A percentile compares a stretch with the other conserved stretches of the same genome.
Evolutionary conservation across 2,113 vertebrate species (phyloP).

Genomic region (Galeopterus variegatus): DNA sequence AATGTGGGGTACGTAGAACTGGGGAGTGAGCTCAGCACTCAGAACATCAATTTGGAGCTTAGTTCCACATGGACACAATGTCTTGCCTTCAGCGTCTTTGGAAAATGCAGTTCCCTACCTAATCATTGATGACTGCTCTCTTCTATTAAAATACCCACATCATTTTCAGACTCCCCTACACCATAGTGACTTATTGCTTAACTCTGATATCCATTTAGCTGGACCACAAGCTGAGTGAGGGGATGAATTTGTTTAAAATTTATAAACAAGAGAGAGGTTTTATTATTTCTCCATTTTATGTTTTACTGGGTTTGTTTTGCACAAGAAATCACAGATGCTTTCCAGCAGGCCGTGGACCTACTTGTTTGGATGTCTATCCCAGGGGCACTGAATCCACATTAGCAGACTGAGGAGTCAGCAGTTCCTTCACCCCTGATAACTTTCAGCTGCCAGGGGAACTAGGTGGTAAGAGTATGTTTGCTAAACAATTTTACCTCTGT

Average conservation of each 20-base stretch:
- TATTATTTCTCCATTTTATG: not conserved
- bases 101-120: not conserved
- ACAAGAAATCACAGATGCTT: not conserved
- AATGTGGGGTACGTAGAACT: accelerated
- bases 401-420: not conserved
- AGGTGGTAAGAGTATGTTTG: not conserved
- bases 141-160: not conserved
- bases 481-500: not conserved
- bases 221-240: not conserved
- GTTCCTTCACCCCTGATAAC: not conserved
- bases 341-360: not conserved
- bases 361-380: not conserved
- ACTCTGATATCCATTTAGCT: not conserved
- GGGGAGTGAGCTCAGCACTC: accelerated
- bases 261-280: not conserved
- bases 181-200: not conserved
- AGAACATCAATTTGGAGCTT: not conserved
- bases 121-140: not conserved
- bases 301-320: not conserved
- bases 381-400: not conserved
- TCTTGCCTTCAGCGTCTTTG: not conserved
- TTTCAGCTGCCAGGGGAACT: not conserved
- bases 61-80: accelerated
- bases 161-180: accelerated
- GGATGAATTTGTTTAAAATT: not conserved